Evolutionary conservation across 2,888 invertebrate genomes (phyloP), one percentile per base, ranked within the genome.

Genomic region (Cerastis rubricosa): DNA sequence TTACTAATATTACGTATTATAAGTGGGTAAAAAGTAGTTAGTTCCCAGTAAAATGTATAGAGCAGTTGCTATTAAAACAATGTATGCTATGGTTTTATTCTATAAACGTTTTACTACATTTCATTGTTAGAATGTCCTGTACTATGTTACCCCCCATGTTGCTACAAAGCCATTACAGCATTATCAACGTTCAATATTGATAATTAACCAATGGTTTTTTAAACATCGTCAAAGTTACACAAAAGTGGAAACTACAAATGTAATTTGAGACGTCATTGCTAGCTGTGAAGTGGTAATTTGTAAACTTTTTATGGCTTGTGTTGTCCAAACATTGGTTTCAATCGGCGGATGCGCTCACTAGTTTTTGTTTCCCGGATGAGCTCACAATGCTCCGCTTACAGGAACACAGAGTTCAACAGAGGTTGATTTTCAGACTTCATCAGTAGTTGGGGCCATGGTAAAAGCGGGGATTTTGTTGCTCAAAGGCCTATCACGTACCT

Each of bases 371-470:
- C 86, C 87, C 89, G 88, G 88, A 90, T 85, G 83, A 76, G 76
- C 57, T 77, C 68, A 81, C 83, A 87, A 80, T 84, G 86, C 69
- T 71, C 57, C 71, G 78, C 71, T 87, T 82, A 87, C 87, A 89
- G 87, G 80, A 74, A 78, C 71, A 35, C 45, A 1, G 82, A 89
- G 93, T 92, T 93, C 93, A 92, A 90, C 81, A 66, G 89, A 92
- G 91, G 91, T 92, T 92, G 91, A 90, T 91, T 93, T 92, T 92
- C 90, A 92, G 89, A 90, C 89, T 89, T 87, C 81, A 84, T 84
- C 88, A 86, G 78, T 78, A 76, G 63, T 74, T 81, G 74, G 80
- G 88, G 90, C 89, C 80, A 81, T 71, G 12, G 65, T 66, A 76
- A 69, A 11, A 70, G 87, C 87, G 84, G 63, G n/a, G n/a, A 17